These are phyloP conservation scores for Leptodactylus fuscus DNA, from an alignment of 2,113 vertebrate species.

Conservation along the genomic window DNA sequence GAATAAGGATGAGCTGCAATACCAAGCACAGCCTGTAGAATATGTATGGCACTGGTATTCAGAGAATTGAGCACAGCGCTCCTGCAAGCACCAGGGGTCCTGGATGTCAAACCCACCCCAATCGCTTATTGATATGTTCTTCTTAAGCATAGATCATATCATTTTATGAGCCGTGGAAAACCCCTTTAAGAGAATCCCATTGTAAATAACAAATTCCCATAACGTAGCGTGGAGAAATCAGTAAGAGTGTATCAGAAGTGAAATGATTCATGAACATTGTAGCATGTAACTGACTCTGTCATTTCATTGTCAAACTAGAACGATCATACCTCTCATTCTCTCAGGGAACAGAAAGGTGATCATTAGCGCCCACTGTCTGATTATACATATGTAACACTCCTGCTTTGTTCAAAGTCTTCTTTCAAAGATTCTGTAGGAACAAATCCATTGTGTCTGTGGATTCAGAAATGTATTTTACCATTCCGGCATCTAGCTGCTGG, in stretches of 20 bases:
- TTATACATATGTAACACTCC: background rate
- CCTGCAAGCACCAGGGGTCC: too few species aligned
- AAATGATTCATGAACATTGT: slow-evolving; percentile 61
- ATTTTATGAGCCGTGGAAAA: too few species aligned
- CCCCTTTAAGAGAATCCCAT: background rate
- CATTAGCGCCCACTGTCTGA: slow-evolving; percentile 40
- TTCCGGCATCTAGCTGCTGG: background rate
- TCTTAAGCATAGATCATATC: too few species aligned
- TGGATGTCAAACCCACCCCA: too few species aligned
- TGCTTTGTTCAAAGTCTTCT: background rate
- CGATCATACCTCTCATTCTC: slow-evolving; percentile 44
- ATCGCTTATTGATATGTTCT: too few species aligned
- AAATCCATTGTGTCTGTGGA: background rate
- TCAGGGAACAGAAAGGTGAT: slow-evolving; percentile 40
- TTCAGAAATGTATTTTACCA: background rate
- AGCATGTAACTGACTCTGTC: slow-evolving; percentile 62
- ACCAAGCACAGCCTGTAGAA: too few species aligned
- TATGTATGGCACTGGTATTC: too few species aligned
- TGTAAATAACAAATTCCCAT: slow-evolving; percentile 17
- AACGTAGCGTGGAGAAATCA: background rate
- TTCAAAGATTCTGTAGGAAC: background rate
- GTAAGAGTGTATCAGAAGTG: slow-evolving; percentile 6
- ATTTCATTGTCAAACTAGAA: slow-evolving; percentile 52
- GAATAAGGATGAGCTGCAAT: too few species aligned
- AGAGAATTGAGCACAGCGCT: too few species aligned